Evolutionary conservation across 2,888 invertebrate species (phyloP).

Genomic region (Gisinianus flammeolus): DNA sequence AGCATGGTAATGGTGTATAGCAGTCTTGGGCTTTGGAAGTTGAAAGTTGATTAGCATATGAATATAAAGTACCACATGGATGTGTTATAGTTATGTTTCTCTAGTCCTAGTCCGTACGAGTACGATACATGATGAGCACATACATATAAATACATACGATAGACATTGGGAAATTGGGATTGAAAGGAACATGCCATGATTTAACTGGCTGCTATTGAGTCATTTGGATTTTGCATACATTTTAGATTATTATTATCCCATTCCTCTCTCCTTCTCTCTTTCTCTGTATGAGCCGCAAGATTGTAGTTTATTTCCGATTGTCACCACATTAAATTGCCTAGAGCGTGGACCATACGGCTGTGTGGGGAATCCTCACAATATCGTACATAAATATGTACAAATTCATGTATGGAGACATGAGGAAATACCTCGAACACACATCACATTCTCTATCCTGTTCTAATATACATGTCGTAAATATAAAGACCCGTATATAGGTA

Average conservation of each 20-base stretch:
- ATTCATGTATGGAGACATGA: not conserved
- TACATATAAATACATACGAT: not conserved
- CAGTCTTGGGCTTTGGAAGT: not conserved
- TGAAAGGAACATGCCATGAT: constrained; percentile 3
- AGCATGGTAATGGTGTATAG: not conserved
- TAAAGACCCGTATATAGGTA: not conserved
- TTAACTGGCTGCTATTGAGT: constrained; percentile 7
- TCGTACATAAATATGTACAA: not conserved
- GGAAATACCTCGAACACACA: not conserved
- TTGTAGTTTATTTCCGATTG: constrained; percentile 14
- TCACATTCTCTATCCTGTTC: not conserved
- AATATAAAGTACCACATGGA: not conserved
- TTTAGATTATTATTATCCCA: not conserved
- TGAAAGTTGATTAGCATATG: constrained; percentile 11
- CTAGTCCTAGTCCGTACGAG: not conserved
- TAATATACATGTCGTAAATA: too few relatives aligned
- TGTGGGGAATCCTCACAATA: too few relatives aligned
- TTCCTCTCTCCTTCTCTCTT: not conserved
- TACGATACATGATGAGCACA: too few relatives aligned
- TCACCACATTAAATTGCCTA: constrained; percentile 12
- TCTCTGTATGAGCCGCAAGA: not conserved
- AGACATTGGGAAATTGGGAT: not conserved
- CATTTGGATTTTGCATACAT: not conserved
- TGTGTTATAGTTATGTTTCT: too few relatives aligned
- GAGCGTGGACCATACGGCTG: not conserved